Percentiles rank a stretch among this genome's conserved stretches.
Conservation (phyloP, 2,797 vertebrate species). For the Gymnoscopelus braueri region DNA sequence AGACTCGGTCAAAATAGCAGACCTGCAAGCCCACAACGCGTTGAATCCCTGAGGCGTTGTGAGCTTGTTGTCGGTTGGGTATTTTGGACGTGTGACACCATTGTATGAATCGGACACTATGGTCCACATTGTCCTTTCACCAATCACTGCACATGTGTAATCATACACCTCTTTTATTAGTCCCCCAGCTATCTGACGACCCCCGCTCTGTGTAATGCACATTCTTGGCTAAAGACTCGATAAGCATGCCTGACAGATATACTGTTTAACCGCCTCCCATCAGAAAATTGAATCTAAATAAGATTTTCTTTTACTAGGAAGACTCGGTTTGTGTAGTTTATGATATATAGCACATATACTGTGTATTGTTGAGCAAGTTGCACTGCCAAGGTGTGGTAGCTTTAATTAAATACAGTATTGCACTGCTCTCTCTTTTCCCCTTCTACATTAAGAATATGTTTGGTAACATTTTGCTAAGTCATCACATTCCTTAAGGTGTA, state of each 20-base stretch:
- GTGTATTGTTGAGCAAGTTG: slow-evolving; percentile 4
- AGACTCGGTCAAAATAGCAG: too few species aligned
- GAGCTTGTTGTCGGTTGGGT: too few species aligned
- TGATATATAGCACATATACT: slow-evolving; percentile 50
- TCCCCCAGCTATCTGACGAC: slow-evolving; percentile 28
- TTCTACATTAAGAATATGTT: too few species aligned
- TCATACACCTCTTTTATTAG: slow-evolving; percentile 40
- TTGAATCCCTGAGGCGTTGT: too few species aligned
- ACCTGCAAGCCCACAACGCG: too few species aligned
- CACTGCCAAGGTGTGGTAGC: slow-evolving; percentile 34
- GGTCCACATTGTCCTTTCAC: neutral
- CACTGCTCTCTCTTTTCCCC: slow-evolving; percentile 24
- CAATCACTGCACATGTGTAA: slow-evolving; percentile 24
- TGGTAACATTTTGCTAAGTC: too few species aligned
- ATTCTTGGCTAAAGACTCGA: slow-evolving; percentile 58
- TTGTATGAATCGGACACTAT: too few species aligned
- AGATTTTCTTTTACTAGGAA: slow-evolving; percentile 64
- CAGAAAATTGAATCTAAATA: slow-evolving; percentile 85
- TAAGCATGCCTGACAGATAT: slow-evolving; percentile 67
- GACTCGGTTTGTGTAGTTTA: slow-evolving; percentile 44
- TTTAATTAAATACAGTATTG: slow-evolving; percentile 63
- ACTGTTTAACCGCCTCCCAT: slow-evolving; percentile 71
- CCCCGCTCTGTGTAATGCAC: slow-evolving; percentile 33
- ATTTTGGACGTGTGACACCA: too few species aligned
- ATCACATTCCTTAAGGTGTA: too few species aligned